Percentiles rank a stretch among this genome's conserved stretches.
Conservation (phyloP, 2,888 invertebrate species). For the Xestia c-nigrum region DNA sequence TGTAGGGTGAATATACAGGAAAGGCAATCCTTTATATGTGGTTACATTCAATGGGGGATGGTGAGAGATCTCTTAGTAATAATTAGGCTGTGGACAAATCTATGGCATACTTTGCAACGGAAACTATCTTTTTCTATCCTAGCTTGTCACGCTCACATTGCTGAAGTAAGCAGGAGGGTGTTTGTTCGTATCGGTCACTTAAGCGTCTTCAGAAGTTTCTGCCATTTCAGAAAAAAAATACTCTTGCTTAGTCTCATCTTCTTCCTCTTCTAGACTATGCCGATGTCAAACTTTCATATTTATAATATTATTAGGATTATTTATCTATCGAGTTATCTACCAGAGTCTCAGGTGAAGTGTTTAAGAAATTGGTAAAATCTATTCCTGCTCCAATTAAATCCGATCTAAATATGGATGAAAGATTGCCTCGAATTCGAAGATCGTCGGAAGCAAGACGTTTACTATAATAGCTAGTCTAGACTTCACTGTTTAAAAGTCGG, state of each 20-base stretch:
- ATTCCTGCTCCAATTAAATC: constrained; percentile 13
- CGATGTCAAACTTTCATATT: no score
- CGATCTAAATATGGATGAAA: neutral
- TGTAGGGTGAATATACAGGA: constrained; percentile 6
- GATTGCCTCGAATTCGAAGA: constrained; percentile 19
- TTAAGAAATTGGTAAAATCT: neutral
- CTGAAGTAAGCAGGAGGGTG: no score
- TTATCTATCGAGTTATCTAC: neutral
- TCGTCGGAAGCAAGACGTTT: constrained; percentile 12
- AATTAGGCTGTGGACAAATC: neutral
- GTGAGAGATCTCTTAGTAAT: neutral
- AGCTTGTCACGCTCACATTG: no score
- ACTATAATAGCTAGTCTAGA: constrained; percentile 38
- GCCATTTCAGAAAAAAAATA: no score
- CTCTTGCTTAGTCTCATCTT: no score
- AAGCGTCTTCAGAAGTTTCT: no score
- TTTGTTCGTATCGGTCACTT: no score
- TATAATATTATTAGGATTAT: no score
- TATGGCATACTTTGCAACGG: neutral
- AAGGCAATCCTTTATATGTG: neutral
- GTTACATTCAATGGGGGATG: neutral
- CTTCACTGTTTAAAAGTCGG: constrained; percentile 4
- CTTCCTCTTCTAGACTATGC: no score
- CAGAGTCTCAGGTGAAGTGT: neutral
- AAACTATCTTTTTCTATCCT: no score